phyloP scores from a whole-genome alignment of 2,888 invertebrate genomes.

The Leucophenga maculata region DNA sequence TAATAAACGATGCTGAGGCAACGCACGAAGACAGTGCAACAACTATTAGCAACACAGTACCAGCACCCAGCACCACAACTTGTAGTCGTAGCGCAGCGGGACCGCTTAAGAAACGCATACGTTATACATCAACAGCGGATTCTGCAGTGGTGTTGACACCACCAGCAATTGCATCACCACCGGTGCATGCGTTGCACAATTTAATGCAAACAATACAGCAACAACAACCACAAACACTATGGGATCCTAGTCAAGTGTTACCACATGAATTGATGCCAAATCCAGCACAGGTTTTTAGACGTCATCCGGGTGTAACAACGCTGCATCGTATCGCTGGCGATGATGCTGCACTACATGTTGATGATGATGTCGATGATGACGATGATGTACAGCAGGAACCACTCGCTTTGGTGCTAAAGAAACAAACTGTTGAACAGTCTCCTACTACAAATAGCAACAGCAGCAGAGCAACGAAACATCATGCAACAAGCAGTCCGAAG shows the following conservation, averaged over 20 bases:
- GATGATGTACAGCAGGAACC: conserved; percentile 76
- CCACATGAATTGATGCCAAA: conserved; percentile 72
- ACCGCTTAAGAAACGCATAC: conserved; percentile 82
- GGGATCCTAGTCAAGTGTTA: conserved; percentile 74
- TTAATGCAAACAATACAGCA: conserved; percentile 8
- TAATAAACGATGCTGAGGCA: conserved; percentile 43
- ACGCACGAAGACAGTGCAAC: not conserved
- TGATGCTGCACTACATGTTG: not conserved
- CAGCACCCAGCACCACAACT: not conserved
- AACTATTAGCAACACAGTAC: too few relatives aligned
- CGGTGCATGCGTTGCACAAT: conserved; percentile 53
- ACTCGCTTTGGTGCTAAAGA: conserved; percentile 76
- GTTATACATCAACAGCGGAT: conserved; percentile 72
- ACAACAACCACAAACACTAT: conserved; percentile 73
- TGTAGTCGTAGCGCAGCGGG: conserved; percentile 61
- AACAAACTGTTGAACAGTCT: conserved; percentile 43
- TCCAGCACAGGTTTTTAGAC: conserved; percentile 70
- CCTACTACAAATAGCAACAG: too few relatives aligned
- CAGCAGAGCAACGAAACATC: conserved; percentile 24
- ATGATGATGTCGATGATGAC: not conserved
- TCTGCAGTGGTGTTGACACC: conserved; percentile 63
- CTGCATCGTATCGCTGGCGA: conserved; percentile 62
- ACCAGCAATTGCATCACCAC: conserved; percentile 73
- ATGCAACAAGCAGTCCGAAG: conserved; percentile 32
- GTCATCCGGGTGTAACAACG: conserved; percentile 72